Evolutionary conservation across 1,140 invertebrate species (phyloP), one percentile per base, ranked within the genome.

Genomic region (Macrocentrus cingulum): DNA sequence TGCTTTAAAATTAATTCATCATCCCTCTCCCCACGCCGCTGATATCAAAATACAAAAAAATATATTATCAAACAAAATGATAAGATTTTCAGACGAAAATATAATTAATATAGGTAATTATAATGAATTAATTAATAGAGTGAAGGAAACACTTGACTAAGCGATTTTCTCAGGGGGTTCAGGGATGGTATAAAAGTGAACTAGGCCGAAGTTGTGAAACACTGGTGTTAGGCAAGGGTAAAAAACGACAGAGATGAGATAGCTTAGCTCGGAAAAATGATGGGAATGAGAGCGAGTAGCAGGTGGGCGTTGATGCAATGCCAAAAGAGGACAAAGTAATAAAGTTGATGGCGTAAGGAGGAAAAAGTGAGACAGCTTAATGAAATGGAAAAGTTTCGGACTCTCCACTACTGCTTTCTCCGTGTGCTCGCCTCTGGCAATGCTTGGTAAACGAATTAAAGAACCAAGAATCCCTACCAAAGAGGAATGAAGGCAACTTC

Each of bases 381-480:
- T 74, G 72, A 74, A 72, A 74, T 74, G 72, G 69, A 69, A 72
- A 74, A 74, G 72, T 74, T 74, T 73, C 60, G 59, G 56, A 54
- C 41, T n/a, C n/a, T n/a, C n/a, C n/a, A n/a, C n/a, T n/a, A n/a
- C n/a, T 62, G 48, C 49, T 56, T 34, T 32, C 51, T 11, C 32
- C 41, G 41, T 19, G 39, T 29, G 22, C 34, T 59, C 29, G 13
- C 6, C n/a, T 56, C 49, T 53, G 23, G 60, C 65, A 69, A 72
- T 71, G 64, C 59, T 62, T 56, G 65, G 59, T 74, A 71, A 74
- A 65, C 71, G 69, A 71, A 71, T 74, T 74, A 72, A 72, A 70
- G 66, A 71, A 68, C 51, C 68, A 62, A 65, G 63, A 70, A 66
- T 66, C 65, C 59, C 60, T 57, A 46, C 36, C 56, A 59, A 41